Conservation (phyloP, 2,888 invertebrate genomes). For the Dynastes tityus region DNA sequence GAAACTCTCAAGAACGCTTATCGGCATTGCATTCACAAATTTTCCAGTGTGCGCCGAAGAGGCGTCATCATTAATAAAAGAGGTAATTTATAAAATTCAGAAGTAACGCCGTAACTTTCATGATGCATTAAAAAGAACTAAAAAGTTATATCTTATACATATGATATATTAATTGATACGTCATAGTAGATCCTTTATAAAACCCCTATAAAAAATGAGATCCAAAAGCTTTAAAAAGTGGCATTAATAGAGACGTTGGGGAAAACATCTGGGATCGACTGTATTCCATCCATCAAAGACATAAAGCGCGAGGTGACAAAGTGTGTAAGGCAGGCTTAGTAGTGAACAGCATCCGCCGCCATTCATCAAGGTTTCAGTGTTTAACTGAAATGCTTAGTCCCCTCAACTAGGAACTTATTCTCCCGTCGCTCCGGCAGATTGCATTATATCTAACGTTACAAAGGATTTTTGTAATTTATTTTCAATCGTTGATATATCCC, state of each 20-base stretch:
- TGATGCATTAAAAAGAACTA: conserved; percentile 28
- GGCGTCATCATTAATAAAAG: conserved; percentile 23
- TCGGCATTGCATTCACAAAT: background rate
- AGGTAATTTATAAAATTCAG: conserved; percentile 36
- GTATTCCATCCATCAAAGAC: conserved; percentile 67
- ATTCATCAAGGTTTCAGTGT: conserved; percentile 68
- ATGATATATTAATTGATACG: conserved; percentile 48
- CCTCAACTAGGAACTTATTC: conserved; percentile 52
- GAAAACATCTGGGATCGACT: conserved; percentile 65
- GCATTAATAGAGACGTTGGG: conserved; percentile 68
- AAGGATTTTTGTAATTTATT: conserved; percentile 56
- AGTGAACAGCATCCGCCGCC: conserved; percentile 64
- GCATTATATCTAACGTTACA: conserved; percentile 62
- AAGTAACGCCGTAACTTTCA: conserved; percentile 25
- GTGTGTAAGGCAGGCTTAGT: conserved; percentile 67
- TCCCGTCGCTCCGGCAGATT: conserved; percentile 63
- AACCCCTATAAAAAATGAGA: conserved; percentile 50
- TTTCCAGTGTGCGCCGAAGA: conserved; percentile 1
- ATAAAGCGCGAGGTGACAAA: conserved; percentile 68
- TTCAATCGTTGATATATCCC: conserved; percentile 39
- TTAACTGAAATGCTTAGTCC: conserved; percentile 57
- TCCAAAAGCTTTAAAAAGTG: conserved; percentile 59
- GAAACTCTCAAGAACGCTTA: background rate
- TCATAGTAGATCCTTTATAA: conserved; percentile 45
- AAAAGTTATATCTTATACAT: conserved; percentile 41